Conservation (phyloP, 2,113 vertebrate species). For the Salminus brasiliensis region DNA sequence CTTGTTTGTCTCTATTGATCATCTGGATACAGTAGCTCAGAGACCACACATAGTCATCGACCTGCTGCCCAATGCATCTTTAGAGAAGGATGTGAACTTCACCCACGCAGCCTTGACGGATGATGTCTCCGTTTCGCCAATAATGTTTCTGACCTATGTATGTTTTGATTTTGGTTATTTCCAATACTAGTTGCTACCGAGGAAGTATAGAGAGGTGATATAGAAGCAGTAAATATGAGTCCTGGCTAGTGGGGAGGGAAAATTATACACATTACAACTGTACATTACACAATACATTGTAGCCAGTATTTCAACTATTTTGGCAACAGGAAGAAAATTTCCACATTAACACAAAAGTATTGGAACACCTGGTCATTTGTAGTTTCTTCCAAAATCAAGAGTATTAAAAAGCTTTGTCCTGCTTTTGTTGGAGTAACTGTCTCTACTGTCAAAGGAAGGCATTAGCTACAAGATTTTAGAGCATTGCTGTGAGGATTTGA, state of each 20-base stretch:
- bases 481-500: too few relatives aligned
- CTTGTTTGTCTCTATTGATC: constrained; percentile 38
- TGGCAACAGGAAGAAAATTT: too few relatives aligned
- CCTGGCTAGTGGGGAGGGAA: neutral
- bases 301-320: too few relatives aligned
- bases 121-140: neutral
- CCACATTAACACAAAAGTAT: too few relatives aligned
- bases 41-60: constrained; percentile 16
- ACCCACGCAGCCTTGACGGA: neutral
- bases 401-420: too few relatives aligned
- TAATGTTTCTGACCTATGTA: neutral
- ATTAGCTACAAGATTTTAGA: too few relatives aligned
- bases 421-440: too few relatives aligned
- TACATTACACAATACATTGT: too few relatives aligned
- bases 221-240: neutral
- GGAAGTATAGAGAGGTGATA: neutral
- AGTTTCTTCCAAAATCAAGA: too few relatives aligned
- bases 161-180: neutral
- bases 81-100: constrained; percentile 36
- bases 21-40: constrained; percentile 20
- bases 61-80: constrained; percentile 6
- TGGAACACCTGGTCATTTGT: too few relatives aligned
- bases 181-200: neutral
- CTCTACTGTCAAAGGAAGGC: too few relatives aligned
- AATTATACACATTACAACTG: too few relatives aligned